Percentiles rank a stretch among this genome's conserved stretches.
Evolutionary conservation across 2,113 vertebrate genomes (phyloP).

Genomic region (Periophthalmus modestus): DNA sequence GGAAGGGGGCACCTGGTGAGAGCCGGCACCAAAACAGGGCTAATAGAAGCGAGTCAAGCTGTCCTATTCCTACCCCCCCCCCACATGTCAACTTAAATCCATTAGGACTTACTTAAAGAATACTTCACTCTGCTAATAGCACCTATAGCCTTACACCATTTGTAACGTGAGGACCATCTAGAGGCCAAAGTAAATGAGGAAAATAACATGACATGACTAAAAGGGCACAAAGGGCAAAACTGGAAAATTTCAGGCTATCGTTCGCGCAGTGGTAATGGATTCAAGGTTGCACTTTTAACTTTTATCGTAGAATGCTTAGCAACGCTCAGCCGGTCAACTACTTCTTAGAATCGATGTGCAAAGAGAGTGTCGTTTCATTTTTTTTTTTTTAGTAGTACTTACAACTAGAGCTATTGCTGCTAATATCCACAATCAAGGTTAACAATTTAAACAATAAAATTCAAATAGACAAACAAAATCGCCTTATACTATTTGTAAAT

Average conservation of each 20-base stretch:
- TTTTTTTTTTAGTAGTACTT: neutral
- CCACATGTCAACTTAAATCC: neutral
- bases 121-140: slow-evolving; percentile 5
- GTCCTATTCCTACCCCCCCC: slow-evolving; percentile 28
- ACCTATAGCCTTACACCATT: slow-evolving; percentile 11
- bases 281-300: neutral
- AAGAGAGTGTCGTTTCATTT: no score
- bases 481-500: neutral
- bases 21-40: slow-evolving; percentile 63
- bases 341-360: neutral
- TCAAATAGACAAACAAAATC: no score
- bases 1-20: slow-evolving; percentile 59
- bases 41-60: slow-evolving; percentile 70
- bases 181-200: slow-evolving; percentile 7
- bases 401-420: neutral
- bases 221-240: slow-evolving; percentile 1
- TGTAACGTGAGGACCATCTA: slow-evolving; percentile 1
- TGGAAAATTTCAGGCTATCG: neutral
- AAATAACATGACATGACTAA: slow-evolving; percentile 1
- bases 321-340: neutral
- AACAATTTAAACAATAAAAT: neutral
- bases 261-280: neutral
- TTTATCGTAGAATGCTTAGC: neutral
- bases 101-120: slow-evolving; percentile 15
- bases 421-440: neutral